Conservation (phyloP, 2,113 vertebrate species). For the Nycticorax nycticorax region DNA sequence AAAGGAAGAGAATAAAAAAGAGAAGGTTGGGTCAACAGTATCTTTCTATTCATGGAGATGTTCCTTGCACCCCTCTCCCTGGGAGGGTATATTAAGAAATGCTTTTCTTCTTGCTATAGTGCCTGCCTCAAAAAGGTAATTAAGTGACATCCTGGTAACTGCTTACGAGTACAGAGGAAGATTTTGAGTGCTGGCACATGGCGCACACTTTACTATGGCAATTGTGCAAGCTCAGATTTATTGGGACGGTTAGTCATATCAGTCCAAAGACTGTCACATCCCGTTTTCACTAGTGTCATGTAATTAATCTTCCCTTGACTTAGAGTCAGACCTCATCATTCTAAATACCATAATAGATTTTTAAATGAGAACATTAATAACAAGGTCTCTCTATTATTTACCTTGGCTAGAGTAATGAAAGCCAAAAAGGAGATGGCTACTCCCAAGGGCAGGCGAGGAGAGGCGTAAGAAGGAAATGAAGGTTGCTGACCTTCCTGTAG, state of each 20-base stretch:
- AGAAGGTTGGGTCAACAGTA: background rate
- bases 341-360: conserved; percentile 45
- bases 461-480: conserved; percentile 45
- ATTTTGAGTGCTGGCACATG: conserved; percentile 27
- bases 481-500: conserved; percentile 44
- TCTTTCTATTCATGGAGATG: background rate
- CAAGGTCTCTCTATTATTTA: conserved; percentile 53
- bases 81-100: conserved; percentile 18
- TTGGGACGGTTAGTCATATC: conserved; percentile 40
- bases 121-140: conserved; percentile 22
- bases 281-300: conserved; percentile 55
- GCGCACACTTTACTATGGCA: conserved; percentile 1
- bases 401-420: conserved; percentile 30
- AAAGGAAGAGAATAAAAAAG: background rate
- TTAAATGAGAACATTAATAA: conserved; percentile 55
- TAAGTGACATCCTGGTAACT: conserved; percentile 45
- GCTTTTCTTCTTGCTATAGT: background rate
- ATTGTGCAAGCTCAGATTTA: conserved; percentile 63
- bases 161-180: background rate
- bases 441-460: conserved; percentile 33
- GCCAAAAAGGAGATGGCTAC: conserved; percentile 40
- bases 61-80: background rate
- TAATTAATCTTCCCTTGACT: conserved; percentile 68
- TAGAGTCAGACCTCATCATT: conserved; percentile 49
- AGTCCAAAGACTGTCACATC: conserved; percentile 61